phyloP scores from a whole-genome alignment of 2,113 vertebrate genomes.

The Sigmodon hispidus region DNA sequence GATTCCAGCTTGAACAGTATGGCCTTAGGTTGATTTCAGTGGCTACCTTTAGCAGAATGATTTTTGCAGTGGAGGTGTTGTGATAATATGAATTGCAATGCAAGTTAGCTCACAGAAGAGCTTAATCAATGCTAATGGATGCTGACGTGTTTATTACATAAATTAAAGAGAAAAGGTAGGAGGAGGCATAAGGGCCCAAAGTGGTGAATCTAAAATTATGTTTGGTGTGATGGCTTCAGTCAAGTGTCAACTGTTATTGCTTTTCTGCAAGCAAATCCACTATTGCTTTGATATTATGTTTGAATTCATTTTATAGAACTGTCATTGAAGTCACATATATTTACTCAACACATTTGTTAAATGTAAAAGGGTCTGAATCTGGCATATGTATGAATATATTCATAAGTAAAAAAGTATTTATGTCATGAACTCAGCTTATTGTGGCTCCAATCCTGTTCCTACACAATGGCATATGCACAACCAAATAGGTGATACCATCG shows the following conservation, averaged over 20 bases:
- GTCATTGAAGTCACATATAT: constrained; percentile 45
- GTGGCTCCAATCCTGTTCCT: constrained; percentile 18
- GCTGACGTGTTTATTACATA: constrained; percentile 45
- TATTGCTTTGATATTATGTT: constrained; percentile 18
- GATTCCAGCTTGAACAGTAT: not conserved
- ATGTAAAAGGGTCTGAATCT: constrained; percentile 23
- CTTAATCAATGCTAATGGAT: constrained; percentile 60
- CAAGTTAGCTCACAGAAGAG: not conserved
- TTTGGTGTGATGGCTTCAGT: constrained; percentile 42
- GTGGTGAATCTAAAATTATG: constrained; percentile 24
- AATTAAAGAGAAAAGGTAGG: constrained; percentile 6
- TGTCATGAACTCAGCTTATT: not conserved
- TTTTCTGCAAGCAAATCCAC: not conserved
- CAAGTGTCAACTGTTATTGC: not conserved
- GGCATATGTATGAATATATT: not conserved
- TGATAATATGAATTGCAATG: not conserved
- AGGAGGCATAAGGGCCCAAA: not conserved
- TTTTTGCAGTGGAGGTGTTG: not conserved
- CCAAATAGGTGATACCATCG: constrained; percentile 5
- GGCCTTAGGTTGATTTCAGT: not conserved
- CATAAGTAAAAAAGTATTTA: constrained; percentile 11
- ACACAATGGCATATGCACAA: not conserved
- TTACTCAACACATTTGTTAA: constrained; percentile 52
- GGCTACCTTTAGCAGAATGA: not conserved
- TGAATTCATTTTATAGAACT: constrained; percentile 40